Base-by-base conservation (phyloP, 2,888 invertebrate genomes). In the Plebejus argus region DNA sequence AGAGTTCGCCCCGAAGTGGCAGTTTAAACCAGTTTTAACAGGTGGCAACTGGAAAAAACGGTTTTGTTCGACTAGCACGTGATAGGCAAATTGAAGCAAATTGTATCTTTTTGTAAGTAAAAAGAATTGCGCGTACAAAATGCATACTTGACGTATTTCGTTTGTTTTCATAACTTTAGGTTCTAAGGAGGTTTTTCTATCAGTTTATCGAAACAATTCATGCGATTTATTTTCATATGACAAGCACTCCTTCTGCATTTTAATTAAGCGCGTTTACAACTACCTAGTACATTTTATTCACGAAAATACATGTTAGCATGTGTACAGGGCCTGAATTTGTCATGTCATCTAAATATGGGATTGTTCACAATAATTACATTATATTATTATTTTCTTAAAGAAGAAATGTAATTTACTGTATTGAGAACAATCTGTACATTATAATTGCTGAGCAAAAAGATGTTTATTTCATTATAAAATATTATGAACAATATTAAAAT, bases 1-100 rank as follows among this genome's bases (percentile, higher is more conserved):
- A 66, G 66, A 66, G 28, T 66, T 66, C 15, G 28, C 15, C 28
- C 28, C 28, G 66, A 33, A 10, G 66, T 66, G 66, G 66, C 66
- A 66, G 28, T 33, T 66, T 66, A 66, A 66, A 66, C 66, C 28
- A 28, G 66, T 66, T 66, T 66, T 28, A 66, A 66, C 28, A 28
- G 18, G 66, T 66, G 6, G 66, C 66, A 15, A 66, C 66, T 66
- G 28, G 61, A 66, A 66, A 66, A 66, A 66, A 18, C 66, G 28
- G 33, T 28, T 66, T 66, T 66, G 1, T 66, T 8, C 20, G 20
- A 58, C 58, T 58, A 8, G n/a, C 8, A 20, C 20, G 58, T 61
- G 61, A 61, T 61, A 61, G 12, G 8, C 1, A 10, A 61, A 61
- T 23, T 61, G n/a, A 58, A 23, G 61, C 61, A 61, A 61, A 61